Evolutionary conservation across 1,140 invertebrate genomes (phyloP).

Genomic region (Melanaphis sacchari): DNA sequence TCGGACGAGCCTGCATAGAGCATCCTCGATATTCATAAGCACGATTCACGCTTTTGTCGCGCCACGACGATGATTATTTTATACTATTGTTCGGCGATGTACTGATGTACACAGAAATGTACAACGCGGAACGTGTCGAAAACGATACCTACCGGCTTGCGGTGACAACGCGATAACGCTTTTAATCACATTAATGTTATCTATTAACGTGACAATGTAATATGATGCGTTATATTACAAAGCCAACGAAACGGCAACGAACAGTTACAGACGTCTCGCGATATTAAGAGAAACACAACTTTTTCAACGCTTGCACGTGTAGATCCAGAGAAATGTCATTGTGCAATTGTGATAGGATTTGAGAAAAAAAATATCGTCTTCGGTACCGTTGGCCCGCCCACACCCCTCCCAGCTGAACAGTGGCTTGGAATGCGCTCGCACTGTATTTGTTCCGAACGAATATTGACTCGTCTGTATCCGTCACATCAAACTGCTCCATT

Average conservation of each 20-base stretch:
- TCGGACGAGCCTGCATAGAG: background rate
- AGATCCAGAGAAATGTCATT: background rate
- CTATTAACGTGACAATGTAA: background rate
- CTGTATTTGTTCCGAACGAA: slow-evolving; percentile 27
- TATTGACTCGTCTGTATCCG: slow-evolving; percentile 23
- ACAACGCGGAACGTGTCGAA: background rate
- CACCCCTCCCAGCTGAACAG: background rate
- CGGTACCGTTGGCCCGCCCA: too few relatives aligned
- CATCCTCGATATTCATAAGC: background rate
- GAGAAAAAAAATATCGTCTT: too few relatives aligned
- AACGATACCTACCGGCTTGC: background rate
- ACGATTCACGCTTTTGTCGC: too few relatives aligned
- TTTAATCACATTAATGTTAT: background rate
- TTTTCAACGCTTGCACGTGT: background rate
- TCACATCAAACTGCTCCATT: background rate
- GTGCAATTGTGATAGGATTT: too few relatives aligned
- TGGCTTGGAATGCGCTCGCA: background rate
- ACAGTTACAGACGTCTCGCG: background rate
- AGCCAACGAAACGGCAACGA: too few relatives aligned
- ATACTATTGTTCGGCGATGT: background rate
- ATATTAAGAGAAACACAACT: background rate
- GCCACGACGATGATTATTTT: background rate
- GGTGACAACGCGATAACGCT: background rate
- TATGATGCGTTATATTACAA: too few relatives aligned
- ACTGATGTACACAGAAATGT: background rate